Percentiles rank a stretch among this genome's conserved stretches.
phyloP scores from a whole-genome alignment of 2,888 invertebrate genomes.

The Tenthredo amoena region DNA sequence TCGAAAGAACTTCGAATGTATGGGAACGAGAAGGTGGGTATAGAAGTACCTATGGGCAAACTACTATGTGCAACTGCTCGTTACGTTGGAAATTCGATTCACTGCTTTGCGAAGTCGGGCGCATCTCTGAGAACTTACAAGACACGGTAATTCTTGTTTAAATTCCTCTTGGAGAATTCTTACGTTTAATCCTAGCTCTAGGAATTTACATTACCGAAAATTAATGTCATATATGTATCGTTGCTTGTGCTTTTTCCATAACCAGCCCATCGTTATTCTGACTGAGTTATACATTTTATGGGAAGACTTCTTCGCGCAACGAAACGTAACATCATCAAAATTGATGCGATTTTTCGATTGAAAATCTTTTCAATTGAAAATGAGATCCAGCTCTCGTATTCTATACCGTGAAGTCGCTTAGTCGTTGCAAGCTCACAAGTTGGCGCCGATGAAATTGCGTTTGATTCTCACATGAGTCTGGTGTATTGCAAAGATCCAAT shows the following conservation, averaged over 20 bases:
- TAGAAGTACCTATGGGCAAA: conserved; percentile 6
- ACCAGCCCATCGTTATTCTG: too few species aligned
- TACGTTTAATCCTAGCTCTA: neutral
- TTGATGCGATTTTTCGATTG: neutral
- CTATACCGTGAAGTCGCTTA: neutral
- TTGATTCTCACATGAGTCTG: conserved; percentile 10
- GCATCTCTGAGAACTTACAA: conserved; percentile 7
- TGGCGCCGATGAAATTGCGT: conserved; percentile 11
- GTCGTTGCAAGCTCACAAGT: neutral
- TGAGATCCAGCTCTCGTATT: neutral
- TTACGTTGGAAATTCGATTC: conserved; percentile 34
- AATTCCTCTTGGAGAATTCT: conserved; percentile 4
- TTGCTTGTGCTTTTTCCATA: too few species aligned
- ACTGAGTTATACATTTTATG: too few species aligned
- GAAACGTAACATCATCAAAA: neutral
- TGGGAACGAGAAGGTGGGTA: neutral
- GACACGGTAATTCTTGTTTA: conserved; percentile 1
- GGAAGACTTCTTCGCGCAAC: neutral
- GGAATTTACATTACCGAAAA: neutral
- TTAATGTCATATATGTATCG: neutral
- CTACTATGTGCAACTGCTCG: conserved; percentile 19
- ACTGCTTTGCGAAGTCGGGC: conserved; percentile 3
- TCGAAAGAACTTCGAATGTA: neutral
- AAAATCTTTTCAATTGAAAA: neutral
- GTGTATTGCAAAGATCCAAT: neutral